Base-by-base conservation (phyloP, 1,140 invertebrate genomes). In the Hypsibius dujardini region DNA sequence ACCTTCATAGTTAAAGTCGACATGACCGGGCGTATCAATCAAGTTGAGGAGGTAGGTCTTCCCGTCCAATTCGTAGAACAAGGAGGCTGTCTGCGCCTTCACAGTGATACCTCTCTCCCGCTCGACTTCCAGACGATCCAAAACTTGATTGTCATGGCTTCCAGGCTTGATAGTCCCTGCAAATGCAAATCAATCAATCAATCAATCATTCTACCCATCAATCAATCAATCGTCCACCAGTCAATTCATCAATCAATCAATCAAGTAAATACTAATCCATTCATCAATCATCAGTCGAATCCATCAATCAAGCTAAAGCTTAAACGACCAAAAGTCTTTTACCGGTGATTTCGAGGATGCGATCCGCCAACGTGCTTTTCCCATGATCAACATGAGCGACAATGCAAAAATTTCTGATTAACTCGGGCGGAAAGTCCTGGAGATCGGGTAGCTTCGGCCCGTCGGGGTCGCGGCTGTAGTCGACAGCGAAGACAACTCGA, bases 321-420 rank as follows among this genome's bases (percentile, higher is more conserved):
- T n/a, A n/a, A 56, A 7, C 7, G 15, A 7, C 67, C 7, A 3
- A 69, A 69, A 45, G 67, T 3, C 67, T 69, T 69, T 72, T 77
- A 83, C 83, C 91, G 62, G 92, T 94, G 67, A 90, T 79, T 85
- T 96, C 92, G 15, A 97, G 77, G 2, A 98, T 79, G 72, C 94
- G 81, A 80, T 98, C 95, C 1, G 94, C 91, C 72, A 98, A 79
- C 2, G 94, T 97, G 78, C 90, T 93, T 81, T 98, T 98, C 0
- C 94, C 95, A 84, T 98, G 94, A 80, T 98, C 95, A 15, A 98
- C 88, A 81, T 98, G 95, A 47, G 95, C 95, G 72, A 97, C 91
- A 74, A 98, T 96, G 79, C 90, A 88, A 77, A 97, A 95, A 79
- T 95, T 96, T 59, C 92, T 81, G 47, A 95, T 93, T 73, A 84